phyloP scores from a whole-genome alignment of 2,113 vertebrate species.

The Platycercus adscitus region DNA sequence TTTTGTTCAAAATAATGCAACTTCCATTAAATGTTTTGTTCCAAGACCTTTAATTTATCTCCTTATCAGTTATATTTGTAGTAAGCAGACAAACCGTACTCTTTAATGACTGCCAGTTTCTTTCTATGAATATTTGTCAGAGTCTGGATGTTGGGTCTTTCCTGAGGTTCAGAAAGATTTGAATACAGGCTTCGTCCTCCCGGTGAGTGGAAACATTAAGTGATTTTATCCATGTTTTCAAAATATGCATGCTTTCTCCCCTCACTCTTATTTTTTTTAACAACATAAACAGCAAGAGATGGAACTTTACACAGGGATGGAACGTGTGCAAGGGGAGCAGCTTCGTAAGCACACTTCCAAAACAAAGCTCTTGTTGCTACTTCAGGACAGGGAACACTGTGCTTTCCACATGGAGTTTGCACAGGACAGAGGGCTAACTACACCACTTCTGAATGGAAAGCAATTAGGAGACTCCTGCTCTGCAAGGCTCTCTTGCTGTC shows the following conservation, averaged over 20 bases:
- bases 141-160: not conserved
- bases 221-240: not conserved
- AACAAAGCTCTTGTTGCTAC: not conserved
- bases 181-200: not conserved
- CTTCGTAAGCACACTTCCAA: not conserved
- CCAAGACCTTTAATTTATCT: not conserved
- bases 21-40: not conserved
- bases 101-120: not conserved
- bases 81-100: not conserved
- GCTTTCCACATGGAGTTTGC: not conserved
- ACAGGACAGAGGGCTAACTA: not conserved
- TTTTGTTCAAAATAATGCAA: not conserved
- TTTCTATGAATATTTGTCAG: not conserved
- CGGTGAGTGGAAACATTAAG: not conserved
- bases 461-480: not conserved
- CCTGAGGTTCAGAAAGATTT: not conserved
- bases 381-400: not conserved
- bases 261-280: not conserved
- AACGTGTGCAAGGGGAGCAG: not conserved
- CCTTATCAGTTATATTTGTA: not conserved
- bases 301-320: not conserved
- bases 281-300: not conserved
- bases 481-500: not conserved
- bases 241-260: not conserved
- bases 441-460: not conserved